Evolutionary conservation across 2,113 vertebrate genomes (phyloP).

Genomic region (Felis catus): F.catus_Fca126_mat1.0 CM031418.1:94982001-94982500

Average conservation of each 20-base stretch:
- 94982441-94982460: constrained; percentile 20
- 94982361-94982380: constrained; percentile 8
- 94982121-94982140: constrained; percentile 3
- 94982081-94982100: not conserved
- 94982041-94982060: constrained; percentile 35
- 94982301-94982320: not conserved
- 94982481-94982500: not conserved
- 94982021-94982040: constrained; percentile 39
- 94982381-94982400: not conserved
- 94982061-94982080: constrained; percentile 25
- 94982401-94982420: constrained; percentile 43
- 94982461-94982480: not conserved
- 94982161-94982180: constrained; percentile 5
- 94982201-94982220: constrained; percentile 4
- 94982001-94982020: not conserved
- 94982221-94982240: constrained; percentile 12
- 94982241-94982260: not conserved
- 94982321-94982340: not conserved
- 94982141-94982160: constrained; percentile 26
- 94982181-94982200: constrained; percentile 18
- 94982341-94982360: constrained; percentile 14
- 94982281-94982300: constrained; percentile 23
- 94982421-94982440: constrained; percentile 14
- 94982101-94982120: constrained; percentile 10
- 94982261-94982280: constrained; percentile 33